A percentile compares a stretch with the other conserved stretches of the same genome.
Evolutionary conservation across 2,113 vertebrate genomes (phyloP).

Genomic region (Argyrosomus japonicus): DNA sequence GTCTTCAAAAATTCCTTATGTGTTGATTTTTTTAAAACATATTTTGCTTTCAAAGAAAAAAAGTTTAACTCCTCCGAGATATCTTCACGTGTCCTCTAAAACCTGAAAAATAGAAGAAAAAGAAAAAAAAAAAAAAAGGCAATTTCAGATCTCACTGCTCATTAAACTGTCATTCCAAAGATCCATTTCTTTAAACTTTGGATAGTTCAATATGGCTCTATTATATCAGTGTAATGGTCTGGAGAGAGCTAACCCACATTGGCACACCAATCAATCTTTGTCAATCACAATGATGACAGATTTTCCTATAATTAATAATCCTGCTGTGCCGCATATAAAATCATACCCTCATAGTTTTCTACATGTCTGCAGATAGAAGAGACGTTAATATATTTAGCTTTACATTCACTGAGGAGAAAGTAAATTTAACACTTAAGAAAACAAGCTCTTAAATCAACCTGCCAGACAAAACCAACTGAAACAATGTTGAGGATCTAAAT

Average conservation of each 20-base stretch:
- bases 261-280: constrained; percentile 73
- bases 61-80: constrained; percentile 83
- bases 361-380: constrained; percentile 18
- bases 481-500: background rate
- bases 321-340: constrained; percentile 61
- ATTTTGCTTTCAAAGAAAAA: constrained; percentile 84
- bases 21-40: constrained; percentile 79
- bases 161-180: constrained; percentile 67
- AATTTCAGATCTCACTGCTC: constrained; percentile 67
- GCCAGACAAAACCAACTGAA: background rate
- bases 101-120: constrained; percentile 69
- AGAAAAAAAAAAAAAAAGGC: constrained; percentile 27
- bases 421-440: background rate
- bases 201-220: constrained; percentile 71
- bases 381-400: constrained; percentile 21
- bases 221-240: constrained; percentile 74
- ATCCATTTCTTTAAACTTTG: constrained; percentile 70
- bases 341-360: constrained; percentile 18
- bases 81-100: constrained; percentile 83
- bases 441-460: constrained; percentile 1
- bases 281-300: constrained; percentile 74
- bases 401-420: background rate
- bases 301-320: constrained; percentile 68
- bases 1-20: constrained; percentile 84
- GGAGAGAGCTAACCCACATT: constrained; percentile 67